These are phyloP conservation scores for Phrynocephalus versicolor DNA, from an alignment of 2,113 vertebrate species.

Conservation along the genomic window DNA sequence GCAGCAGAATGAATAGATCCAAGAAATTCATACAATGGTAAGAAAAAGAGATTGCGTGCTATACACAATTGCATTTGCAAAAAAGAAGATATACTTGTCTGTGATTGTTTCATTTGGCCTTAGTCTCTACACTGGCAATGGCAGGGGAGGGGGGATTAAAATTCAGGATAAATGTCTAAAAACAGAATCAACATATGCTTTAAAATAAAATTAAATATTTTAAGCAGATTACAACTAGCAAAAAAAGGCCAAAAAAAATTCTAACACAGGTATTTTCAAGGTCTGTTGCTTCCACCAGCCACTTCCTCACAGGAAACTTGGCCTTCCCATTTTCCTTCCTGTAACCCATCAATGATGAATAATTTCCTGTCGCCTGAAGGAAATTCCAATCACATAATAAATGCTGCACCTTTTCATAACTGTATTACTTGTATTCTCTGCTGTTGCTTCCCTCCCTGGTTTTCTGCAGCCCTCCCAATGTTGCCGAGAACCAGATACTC, in stretches of 20 bases:
- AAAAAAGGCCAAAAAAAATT: conserved; percentile 34
- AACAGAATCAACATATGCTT: conserved; percentile 21
- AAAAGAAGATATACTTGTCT: not conserved
- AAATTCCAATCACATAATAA: conserved; percentile 69
- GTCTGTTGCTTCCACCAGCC: conserved; percentile 51
- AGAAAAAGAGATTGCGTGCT: not conserved
- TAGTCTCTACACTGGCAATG: not conserved
- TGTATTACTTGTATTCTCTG: conserved; percentile 47
- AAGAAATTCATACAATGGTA: not conserved
- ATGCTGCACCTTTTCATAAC: conserved; percentile 65
- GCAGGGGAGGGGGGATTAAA: not conserved
- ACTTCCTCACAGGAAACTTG: conserved; percentile 65
- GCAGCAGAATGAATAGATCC: not conserved
- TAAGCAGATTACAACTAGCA: conserved; percentile 49
- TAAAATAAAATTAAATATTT: conserved; percentile 34
- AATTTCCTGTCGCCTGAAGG: conserved; percentile 73
- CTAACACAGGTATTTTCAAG: conserved; percentile 61
- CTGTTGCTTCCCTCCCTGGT: not conserved
- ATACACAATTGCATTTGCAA: not conserved
- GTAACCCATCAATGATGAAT: conserved; percentile 72
- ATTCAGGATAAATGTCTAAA: not conserved
- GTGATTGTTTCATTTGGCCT: not conserved
- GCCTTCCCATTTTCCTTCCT: conserved; percentile 76
- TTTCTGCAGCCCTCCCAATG: conserved; percentile 2
- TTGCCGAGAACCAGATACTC: conserved; percentile 41